Evolutionary conservation across 1,140 invertebrate genomes (phyloP).

Genomic region (Nixonia krombeini): DNA sequence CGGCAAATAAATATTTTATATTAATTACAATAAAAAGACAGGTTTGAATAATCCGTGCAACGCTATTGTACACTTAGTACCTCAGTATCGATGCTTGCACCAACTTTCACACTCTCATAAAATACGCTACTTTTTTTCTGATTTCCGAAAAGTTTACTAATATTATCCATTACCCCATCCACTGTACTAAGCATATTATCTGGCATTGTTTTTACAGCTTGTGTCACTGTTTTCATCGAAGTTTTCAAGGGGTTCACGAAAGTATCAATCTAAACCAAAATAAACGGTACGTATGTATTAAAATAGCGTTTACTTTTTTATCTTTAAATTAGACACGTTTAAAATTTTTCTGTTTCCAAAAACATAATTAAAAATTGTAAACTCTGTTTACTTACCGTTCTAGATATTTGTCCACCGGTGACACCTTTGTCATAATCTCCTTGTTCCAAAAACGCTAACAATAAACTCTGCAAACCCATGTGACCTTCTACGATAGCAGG

Average conservation of each 20-base stretch:
- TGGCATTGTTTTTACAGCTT: constrained; percentile 84
- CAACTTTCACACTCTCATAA: constrained; percentile 75
- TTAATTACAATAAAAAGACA: constrained; percentile 1
- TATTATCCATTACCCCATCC: constrained; percentile 86
- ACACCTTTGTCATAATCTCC: constrained; percentile 83
- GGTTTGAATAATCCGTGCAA: no score
- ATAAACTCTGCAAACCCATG: constrained; percentile 77
- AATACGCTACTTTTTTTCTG: constrained; percentile 65
- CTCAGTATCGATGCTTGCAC: constrained; percentile 76
- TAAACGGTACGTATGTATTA: no score
- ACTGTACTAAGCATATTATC: constrained; percentile 86
- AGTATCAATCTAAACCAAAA: constrained; percentile 81
- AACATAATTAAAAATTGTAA: constrained; percentile 5
- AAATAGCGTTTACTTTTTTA: constrained; percentile 7
- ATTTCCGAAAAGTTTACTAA: constrained; percentile 74
- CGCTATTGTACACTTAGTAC: no score
- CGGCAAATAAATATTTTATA: constrained; percentile 8
- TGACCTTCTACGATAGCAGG: constrained; percentile 76
- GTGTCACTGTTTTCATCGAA: constrained; percentile 83
- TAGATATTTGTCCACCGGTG: constrained; percentile 74
- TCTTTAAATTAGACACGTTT: neutral
- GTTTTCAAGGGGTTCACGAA: constrained; percentile 86
- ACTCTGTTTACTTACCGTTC: constrained; percentile 72
- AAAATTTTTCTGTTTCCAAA: neutral
- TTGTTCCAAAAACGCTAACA: constrained; percentile 84